Base-by-base conservation (phyloP, 2,797 vertebrate genomes). In the Lepilemur septentrionalis region DNA sequence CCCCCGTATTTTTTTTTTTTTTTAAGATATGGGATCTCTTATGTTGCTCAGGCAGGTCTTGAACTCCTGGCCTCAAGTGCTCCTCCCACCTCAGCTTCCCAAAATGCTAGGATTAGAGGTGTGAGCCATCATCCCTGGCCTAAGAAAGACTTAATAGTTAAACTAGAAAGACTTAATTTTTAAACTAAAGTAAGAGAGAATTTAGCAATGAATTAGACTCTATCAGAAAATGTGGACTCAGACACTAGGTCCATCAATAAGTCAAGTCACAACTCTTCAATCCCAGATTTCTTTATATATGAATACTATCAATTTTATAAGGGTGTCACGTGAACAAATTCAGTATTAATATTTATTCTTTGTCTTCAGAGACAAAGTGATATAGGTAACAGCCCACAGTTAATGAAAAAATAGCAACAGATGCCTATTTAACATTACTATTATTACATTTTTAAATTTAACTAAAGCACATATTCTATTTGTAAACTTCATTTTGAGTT, bases 401-500 rank as follows among this genome's bases (percentile, higher is more conserved):
- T 67, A 96, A 84, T 57, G 48, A 50, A 92, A 96, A 89, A 90
- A 63, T 63, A 52, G 43, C 50, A 57, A 96, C 30, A 38, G 32
- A 57, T 32, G 43, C 4, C 50, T 76, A 80, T 13, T 83, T 95
- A 83, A 84, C 35, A 91, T 10, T 28, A 79, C 63, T 89, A 82
- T 13, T n/a, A 95, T 82, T 69, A 69, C 3, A 50, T 78, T 96
- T 93, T 59, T 6, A 50, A 52, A 32, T 91, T 92, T 80, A 87
- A 87, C 12, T 87, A n/a, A 93, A 86, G 13, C 75, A 89, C 11
- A 67, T 41, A 69, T 3, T 88, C 32, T 69, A 85, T 85, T 80
- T 92, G 17, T 72, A 96, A 96, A 59, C 18, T 70, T 91, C 20
- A 63, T 59, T 59, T 35, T 83, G n/a, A 92, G n/a, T 85, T 95